Conservation (phyloP, 2,888 invertebrate species). For the Ichneumoninae sp. region DNA sequence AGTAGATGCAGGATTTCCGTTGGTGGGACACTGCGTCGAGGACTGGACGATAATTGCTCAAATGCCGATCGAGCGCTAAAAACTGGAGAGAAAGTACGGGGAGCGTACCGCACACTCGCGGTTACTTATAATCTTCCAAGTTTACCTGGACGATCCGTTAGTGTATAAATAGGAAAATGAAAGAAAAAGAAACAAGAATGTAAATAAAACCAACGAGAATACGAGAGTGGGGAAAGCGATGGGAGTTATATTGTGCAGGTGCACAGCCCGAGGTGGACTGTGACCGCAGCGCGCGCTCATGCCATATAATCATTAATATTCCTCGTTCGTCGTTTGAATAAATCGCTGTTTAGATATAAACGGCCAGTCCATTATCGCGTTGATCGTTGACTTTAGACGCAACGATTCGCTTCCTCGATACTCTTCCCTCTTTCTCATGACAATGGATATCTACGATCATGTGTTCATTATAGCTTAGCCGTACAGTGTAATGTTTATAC, state of each 20-base stretch:
- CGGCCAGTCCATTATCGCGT: conserved; percentile 7
- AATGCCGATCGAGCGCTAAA: conserved; percentile 26
- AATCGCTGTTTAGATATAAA: conserved; percentile 31
- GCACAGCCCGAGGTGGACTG: conserved; percentile 14
- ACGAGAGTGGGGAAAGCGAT: conserved; percentile 12
- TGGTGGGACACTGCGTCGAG: neutral
- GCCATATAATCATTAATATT: conserved; percentile 28
- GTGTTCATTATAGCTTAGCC: neutral
- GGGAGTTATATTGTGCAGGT: conserved; percentile 12
- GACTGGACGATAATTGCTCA: conserved; percentile 55
- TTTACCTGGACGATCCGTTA: conserved; percentile 25
- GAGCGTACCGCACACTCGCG: conserved; percentile 8
- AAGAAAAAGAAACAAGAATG: conserved; percentile 11
- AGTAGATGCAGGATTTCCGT: conserved; percentile 49
- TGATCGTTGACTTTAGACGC: conserved; percentile 12
- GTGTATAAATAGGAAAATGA: conserved; percentile 33
- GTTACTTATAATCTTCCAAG: conserved; percentile 6
- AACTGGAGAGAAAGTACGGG: conserved; percentile 12
- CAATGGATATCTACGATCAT: conserved; percentile 20
- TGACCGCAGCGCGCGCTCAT: conserved; percentile 30
- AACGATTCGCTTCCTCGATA: conserved; percentile 21
- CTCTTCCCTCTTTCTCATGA: neutral
- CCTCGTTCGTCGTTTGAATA: conserved; percentile 11
- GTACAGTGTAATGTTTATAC: conserved; percentile 1
- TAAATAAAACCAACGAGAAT: conserved; percentile 44